phyloP scores from a whole-genome alignment of 2,888 invertebrate genomes.

The Siphonodentalium dalli region DNA sequence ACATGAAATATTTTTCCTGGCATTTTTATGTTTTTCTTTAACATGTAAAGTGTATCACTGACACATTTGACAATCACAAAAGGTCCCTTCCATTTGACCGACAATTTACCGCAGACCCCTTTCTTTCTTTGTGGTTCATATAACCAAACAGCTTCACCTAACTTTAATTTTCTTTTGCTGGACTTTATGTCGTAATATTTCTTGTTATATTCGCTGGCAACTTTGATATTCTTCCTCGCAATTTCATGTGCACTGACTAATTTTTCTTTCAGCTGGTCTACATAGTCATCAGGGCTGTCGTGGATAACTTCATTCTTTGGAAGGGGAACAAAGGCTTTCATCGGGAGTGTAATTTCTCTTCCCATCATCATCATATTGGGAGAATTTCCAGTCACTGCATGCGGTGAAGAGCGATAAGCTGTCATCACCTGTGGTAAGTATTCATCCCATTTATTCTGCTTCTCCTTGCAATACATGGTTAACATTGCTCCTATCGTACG shows the following conservation, averaged over 20 bases:
- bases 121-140: slow-evolving; percentile 3
- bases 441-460: slow-evolving; percentile 18
- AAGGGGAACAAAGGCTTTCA: too few species aligned
- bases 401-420: too few species aligned
- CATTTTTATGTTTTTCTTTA: too few species aligned
- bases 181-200: slow-evolving; percentile 9
- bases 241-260: slow-evolving; percentile 13
- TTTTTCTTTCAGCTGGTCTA: not conserved
- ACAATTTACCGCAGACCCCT: too few species aligned
- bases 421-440: too few species aligned
- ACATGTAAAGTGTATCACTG: too few species aligned
- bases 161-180: not conserved
- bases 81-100: too few species aligned
- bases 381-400: too few species aligned
- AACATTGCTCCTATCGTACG: slow-evolving; percentile 15
- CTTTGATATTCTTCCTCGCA: slow-evolving; percentile 13
- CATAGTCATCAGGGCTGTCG: slow-evolving; percentile 9
- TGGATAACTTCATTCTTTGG: not conserved
- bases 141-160: slow-evolving; percentile 16
- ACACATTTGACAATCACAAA: too few species aligned
- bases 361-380: too few species aligned
- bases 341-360: too few species aligned
- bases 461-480: not conserved
- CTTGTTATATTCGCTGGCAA: slow-evolving; percentile 9
- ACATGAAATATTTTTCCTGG: too few species aligned